phyloP scores from a whole-genome alignment of 92 coral and sea anemone genomes.

The Isaurus tuberculatus region DNA sequence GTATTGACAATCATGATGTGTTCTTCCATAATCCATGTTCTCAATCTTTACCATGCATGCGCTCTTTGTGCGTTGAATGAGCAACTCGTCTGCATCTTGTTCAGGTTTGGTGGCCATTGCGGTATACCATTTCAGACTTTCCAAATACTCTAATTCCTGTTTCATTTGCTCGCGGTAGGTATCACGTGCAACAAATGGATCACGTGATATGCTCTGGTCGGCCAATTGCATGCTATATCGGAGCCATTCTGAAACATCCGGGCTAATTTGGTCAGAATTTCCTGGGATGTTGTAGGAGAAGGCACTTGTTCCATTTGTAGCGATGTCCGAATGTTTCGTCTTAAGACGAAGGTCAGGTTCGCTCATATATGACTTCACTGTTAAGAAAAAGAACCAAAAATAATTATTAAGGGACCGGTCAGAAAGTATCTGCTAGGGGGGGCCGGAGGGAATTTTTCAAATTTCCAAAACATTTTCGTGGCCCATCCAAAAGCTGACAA shows the following conservation, averaged over 20 bases:
- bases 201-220: slow-evolving; percentile 50
- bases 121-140: slow-evolving; percentile 28
- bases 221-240: slow-evolving; percentile 73
- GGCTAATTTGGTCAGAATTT: slow-evolving; percentile 37
- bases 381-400: not conserved
- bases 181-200: slow-evolving; percentile 58
- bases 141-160: slow-evolving; percentile 26
- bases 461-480: too few relatives aligned
- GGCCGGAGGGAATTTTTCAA: too few relatives aligned
- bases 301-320: slow-evolving; percentile 30
- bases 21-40: not conserved
- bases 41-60: slow-evolving; percentile 20
- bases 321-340: slow-evolving; percentile 43
- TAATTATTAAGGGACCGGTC: too few relatives aligned
- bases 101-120: slow-evolving; percentile 21
- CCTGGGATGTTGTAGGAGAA: slow-evolving; percentile 41
- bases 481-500: too few relatives aligned
- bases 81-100: slow-evolving; percentile 44
- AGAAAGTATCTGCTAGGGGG: too few relatives aligned
- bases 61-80: slow-evolving; percentile 51
- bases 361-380: slow-evolving; percentile 79
- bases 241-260: slow-evolving; percentile 62
- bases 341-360: slow-evolving; percentile 77
- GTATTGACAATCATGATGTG: slow-evolving; percentile 3
- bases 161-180: slow-evolving; percentile 38